A percentile compares a stretch with the other conserved stretches of the same genome.
phyloP scores from a whole-genome alignment of 2,113 vertebrate genomes.

The Pipa parva region DNA sequence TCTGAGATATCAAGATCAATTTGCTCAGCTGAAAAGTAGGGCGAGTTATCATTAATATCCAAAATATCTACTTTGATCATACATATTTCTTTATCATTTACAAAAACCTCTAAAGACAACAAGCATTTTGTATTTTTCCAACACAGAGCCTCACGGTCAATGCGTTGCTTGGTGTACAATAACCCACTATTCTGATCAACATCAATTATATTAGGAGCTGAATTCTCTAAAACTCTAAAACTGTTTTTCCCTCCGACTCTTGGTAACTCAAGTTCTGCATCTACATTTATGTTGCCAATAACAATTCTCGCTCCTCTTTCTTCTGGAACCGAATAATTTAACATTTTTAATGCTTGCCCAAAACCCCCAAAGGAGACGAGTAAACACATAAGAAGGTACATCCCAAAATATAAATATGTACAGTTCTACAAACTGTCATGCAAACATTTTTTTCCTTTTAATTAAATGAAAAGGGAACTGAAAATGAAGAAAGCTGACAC shows the following conservation, averaged over 20 bases:
- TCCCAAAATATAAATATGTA: slow-evolving; percentile 60
- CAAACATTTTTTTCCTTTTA: slow-evolving; percentile 53
- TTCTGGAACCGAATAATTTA: slow-evolving; percentile 95
- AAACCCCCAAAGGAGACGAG: slow-evolving; percentile 88
- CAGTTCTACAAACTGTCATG: slow-evolving; percentile 38
- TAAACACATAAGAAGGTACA: slow-evolving; percentile 92
- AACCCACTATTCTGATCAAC: slow-evolving; percentile 94
- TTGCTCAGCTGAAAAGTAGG: slow-evolving; percentile 87
- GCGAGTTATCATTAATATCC: slow-evolving; percentile 96
- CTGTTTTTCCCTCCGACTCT: slow-evolving; percentile 77
- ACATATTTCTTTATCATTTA: slow-evolving; percentile 95
- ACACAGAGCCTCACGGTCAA: slow-evolving; percentile 92
- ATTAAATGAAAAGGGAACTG: slow-evolving; percentile 62
- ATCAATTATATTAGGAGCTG: slow-evolving; percentile 88
- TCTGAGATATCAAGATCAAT: slow-evolving; percentile 97
- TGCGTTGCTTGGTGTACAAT: slow-evolving; percentile 91
- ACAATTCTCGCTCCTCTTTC: slow-evolving; percentile 91
- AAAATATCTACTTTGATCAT: slow-evolving; percentile 98
- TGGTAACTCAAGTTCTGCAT: slow-evolving; percentile 73
- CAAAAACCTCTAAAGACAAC: slow-evolving; percentile 96
- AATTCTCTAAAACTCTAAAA: slow-evolving; percentile 95
- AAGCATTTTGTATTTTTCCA: slow-evolving; percentile 89
- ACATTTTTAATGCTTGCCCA: slow-evolving; percentile 90
- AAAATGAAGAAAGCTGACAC: slow-evolving; percentile 48
- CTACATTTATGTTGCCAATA: slow-evolving; percentile 95